Base-by-base conservation (phyloP, 2,888 invertebrate species). In the Willowsia nigromaculata region DNA sequence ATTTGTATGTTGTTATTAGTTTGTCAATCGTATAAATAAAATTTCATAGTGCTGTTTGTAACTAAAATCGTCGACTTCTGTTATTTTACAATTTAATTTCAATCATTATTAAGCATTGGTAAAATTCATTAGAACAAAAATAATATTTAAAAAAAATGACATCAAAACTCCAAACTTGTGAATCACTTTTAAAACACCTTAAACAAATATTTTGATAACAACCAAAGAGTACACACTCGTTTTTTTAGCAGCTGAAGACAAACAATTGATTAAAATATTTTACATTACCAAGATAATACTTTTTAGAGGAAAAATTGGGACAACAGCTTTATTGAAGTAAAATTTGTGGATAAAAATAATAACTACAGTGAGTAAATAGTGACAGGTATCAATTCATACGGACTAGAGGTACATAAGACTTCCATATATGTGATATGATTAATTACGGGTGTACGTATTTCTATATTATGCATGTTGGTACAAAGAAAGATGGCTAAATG, bases 321-420 rank as follows among this genome's bases (percentile, higher is more conserved):
- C 59, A 59, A 59, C 27, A 27, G 59, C n/a, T 59, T 65, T 65
- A 30, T 65, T 65, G 71, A 22, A 27, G 37, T 56, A 33, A 22
- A 18, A 33, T 7, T 53, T 80, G 18, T 33, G 43, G 22, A 82
- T 37, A 7, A 43, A 40, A 43, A 47, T 27, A 27, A 76, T 50
- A 47, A 27, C 25, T 83, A 83, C 50, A 43, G 62, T 43, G 85
- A 62, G 85, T 85, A 56, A 84, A n/a, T 25, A 74, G 53, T 50
- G 62, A 85, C 80, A 80, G 86, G 86, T 86, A 86, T 78, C 80
- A 53, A 86, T 86, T 76, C 33, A 68, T 78, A 50, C 68, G 65
- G 86, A 86, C 86, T 86, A 86, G 86, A 86, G 86, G 86, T 86
- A 86, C 86, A 71, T 47, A 68, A n/a, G 50, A 74, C 59, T 68